Evolutionary conservation across 2,113 vertebrate species (phyloP).

Genomic region (Leptodactylus fuscus): DNA sequence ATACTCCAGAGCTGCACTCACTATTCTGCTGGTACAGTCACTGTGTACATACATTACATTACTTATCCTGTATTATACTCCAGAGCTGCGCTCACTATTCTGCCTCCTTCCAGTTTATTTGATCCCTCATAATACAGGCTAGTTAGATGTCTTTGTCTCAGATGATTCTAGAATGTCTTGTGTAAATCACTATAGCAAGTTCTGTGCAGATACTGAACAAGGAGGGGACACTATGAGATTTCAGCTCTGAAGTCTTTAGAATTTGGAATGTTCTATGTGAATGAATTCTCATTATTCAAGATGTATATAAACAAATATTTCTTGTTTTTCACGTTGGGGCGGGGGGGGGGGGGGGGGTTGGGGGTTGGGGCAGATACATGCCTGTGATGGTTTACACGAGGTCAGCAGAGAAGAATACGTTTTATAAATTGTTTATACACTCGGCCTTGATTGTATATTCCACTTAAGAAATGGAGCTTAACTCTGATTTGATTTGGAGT

Average conservation of each 20-base stretch:
- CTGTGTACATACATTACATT: no score
- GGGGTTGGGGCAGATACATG: neutral
- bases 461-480: slow-evolving; percentile 47
- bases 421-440: slow-evolving; percentile 51
- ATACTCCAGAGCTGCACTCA: no score
- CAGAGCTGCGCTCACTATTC: neutral
- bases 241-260: neutral
- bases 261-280: neutral
- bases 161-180: neutral
- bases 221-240: neutral
- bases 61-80: no score
- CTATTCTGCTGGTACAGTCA: no score
- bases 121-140: no score
- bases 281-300: no score
- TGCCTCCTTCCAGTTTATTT: no score
- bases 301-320: neutral
- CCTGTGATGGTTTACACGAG: slow-evolving; percentile 36
- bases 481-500: slow-evolving; percentile 52
- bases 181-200: neutral
- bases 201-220: neutral
- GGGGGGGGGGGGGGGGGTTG: no score
- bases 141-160: neutral
- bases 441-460: slow-evolving; percentile 52
- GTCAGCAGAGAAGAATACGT: slow-evolving; percentile 47
- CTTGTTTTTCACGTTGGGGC: neutral